These are phyloP conservation scores for Drosophila acutilabella DNA, from an alignment of 2,888 invertebrate species.

Conservation along the genomic window DNA sequence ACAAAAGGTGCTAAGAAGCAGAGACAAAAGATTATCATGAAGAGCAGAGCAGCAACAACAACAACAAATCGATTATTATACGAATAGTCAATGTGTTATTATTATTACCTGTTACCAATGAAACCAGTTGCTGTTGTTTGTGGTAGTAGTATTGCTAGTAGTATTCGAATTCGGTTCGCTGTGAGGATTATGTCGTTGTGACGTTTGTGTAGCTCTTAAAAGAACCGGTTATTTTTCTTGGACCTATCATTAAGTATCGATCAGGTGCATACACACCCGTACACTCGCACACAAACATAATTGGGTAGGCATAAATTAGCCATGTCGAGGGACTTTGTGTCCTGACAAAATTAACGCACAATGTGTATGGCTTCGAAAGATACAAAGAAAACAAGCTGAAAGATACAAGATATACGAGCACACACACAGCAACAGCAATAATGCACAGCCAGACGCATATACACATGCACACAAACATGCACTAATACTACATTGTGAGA, in stretches of 20 bases:
- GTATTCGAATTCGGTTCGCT: slow-evolving; percentile 20
- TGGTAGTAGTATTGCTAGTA: slow-evolving; percentile 6
- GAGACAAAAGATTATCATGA: slow-evolving; percentile 67
- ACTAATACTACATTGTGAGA: slow-evolving; percentile 14
- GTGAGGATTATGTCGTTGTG: slow-evolving; percentile 41
- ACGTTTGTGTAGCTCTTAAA: slow-evolving; percentile 34
- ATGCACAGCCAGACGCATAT: slow-evolving; percentile 33
- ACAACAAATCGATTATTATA: slow-evolving; percentile 74
- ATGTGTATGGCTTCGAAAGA: slow-evolving; percentile 63
- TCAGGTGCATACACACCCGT: slow-evolving; percentile 43
- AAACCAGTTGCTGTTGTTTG: slow-evolving; percentile 51
- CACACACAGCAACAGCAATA: slow-evolving; percentile 13
- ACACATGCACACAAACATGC: slow-evolving; percentile 33
- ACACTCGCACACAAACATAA: slow-evolving; percentile 5
- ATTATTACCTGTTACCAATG: slow-evolving; percentile 61
- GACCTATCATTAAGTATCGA: slow-evolving; percentile 54
- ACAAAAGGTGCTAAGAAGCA: slow-evolving; percentile 72
- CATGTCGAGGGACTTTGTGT: slow-evolving; percentile 38
- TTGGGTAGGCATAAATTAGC: slow-evolving; percentile 53
- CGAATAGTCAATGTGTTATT: slow-evolving; percentile 41
- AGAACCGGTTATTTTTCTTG: slow-evolving; percentile 47
- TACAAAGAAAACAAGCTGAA: slow-evolving; percentile 35
- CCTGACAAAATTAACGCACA: slow-evolving; percentile 69
- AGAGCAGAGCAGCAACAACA: slow-evolving; percentile 41
- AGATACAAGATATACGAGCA: slow-evolving; percentile 32